Evolutionary conservation across 2,888 invertebrate genomes (phyloP), one percentile per base, ranked within the genome.

Genomic region (Lasioglossum morio): DNA sequence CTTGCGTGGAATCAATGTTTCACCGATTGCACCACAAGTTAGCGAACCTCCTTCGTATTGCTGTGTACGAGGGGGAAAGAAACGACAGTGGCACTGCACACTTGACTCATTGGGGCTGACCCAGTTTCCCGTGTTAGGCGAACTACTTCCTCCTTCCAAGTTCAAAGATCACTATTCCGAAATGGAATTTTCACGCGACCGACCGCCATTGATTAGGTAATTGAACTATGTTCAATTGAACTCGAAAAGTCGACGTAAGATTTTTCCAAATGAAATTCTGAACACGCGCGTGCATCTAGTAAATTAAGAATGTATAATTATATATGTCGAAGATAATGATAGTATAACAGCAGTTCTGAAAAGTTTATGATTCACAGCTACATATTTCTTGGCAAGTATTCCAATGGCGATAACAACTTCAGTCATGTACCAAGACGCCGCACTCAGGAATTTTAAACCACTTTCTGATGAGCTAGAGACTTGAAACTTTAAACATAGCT

Each of bases 21-120:
- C 66, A 34, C 19, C 34, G 23, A 34, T 66, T 34, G 23, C 30
- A 23, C 34, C 66, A 8, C 30, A 66, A 66, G 34, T 66, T 34
- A 66, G 16, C 66, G 34, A 30, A 19, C 34, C 19, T 14, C 16
- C 78, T 14, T 12, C 74, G 57, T 72, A 69, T 57, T 34, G 27
- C 70, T n/a, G 19, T 75, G 46, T 30, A 63, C 53, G 60, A 70
- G 46, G 43, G 43, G 66, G 34, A 77, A 77, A 72, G 72, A 66
- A 74, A 74, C 37, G 63, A 77, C 57, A 14, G 63, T 19, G 70
- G 14, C 75, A 48, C 19, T 34, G 70, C 77, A 72, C 76, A 77
- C 77, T 81, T 77, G 72, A 81, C 72, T 77, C 72, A 48, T 46
- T 72, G 46, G 48, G 16, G 30, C 30, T 81, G 73, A 72, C 66